phyloP scores from a whole-genome alignment of 2,888 invertebrate genomes.

The Drosophila niveifrons region DNA sequence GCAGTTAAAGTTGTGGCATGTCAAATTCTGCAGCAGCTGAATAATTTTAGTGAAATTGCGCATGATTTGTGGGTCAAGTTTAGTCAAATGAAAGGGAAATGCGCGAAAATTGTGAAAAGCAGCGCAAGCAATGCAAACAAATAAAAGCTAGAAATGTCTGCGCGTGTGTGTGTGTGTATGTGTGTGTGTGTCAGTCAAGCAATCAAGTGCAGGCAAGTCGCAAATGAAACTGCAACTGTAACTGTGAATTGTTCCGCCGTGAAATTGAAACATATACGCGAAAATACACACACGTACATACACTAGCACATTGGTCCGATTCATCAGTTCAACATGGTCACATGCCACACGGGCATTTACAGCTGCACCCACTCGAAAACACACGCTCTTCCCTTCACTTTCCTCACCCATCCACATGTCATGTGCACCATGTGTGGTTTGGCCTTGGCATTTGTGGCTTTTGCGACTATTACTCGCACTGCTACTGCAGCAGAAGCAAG shows the following conservation, averaged over 20 bases:
- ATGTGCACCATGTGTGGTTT: constrained; percentile 27
- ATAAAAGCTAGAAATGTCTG: constrained; percentile 30
- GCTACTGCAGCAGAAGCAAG: background rate
- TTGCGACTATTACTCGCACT: constrained; percentile 24
- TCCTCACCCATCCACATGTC: background rate
- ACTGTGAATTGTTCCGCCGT: constrained; percentile 40
- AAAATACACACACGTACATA: constrained; percentile 2
- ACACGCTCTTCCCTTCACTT: background rate
- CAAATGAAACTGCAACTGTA: constrained; percentile 39
- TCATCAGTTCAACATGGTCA: constrained; percentile 23
- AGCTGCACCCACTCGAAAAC: constrained; percentile 9
- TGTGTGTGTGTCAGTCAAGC: constrained; percentile 28
- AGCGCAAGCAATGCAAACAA: constrained; percentile 21
- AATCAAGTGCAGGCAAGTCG: constrained; percentile 36
- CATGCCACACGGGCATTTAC: constrained; percentile 21
- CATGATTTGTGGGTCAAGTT: constrained; percentile 73
- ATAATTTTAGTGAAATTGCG: constrained; percentile 8
- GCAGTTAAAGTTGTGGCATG: constrained; percentile 6
- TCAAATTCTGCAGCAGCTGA: constrained; percentile 7
- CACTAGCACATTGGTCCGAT: constrained; percentile 17
- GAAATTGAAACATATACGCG: constrained; percentile 63
- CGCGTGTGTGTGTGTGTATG: constrained; percentile 16
- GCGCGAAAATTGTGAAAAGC: constrained; percentile 44
- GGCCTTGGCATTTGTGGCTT: constrained; percentile 75
- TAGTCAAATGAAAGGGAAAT: constrained; percentile 50